phyloP scores from a whole-genome alignment of 2,113 vertebrate genomes.

The Poecilia latipinna region DNA sequence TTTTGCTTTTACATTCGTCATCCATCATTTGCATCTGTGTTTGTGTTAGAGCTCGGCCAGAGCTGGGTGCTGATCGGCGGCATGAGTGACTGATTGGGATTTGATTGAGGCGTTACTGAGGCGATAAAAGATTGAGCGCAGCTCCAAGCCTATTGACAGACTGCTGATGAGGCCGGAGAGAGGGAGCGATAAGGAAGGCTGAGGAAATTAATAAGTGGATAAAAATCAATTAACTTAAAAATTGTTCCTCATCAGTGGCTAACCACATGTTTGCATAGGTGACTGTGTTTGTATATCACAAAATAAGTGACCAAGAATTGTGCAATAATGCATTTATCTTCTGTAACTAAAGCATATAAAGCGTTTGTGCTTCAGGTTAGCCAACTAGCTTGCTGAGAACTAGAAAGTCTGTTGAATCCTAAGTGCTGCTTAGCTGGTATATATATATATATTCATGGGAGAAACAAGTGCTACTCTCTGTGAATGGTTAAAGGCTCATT shows the following conservation, averaged over 20 bases:
- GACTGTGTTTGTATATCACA: conserved; percentile 23
- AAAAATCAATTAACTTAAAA: conserved; percentile 82
- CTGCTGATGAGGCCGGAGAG: conserved; percentile 78
- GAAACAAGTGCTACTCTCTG: conserved; percentile 44
- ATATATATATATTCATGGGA: conserved; percentile 73
- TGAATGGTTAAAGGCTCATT: conserved; percentile 60
- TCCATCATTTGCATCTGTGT: conserved; percentile 41
- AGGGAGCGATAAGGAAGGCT: conserved; percentile 44
- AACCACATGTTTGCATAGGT: conserved; percentile 38
- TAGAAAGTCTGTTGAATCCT: conserved; percentile 73
- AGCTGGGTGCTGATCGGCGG: conserved; percentile 58
- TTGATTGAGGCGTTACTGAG: conserved; percentile 81
- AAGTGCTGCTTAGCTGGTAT: conserved; percentile 58
- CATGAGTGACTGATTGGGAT: conserved; percentile 78
- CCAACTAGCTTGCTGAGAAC: conserved; percentile 62
- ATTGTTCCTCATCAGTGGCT: conserved; percentile 70
- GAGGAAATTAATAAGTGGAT: conserved; percentile 77
- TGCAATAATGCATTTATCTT: conserved; percentile 31
- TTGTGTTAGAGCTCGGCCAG: conserved; percentile 19
- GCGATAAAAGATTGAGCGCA: conserved; percentile 74
- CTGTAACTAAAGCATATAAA: conserved; percentile 26
- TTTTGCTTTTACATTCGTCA: conserved; percentile 44
- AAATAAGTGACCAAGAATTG: conserved; percentile 13
- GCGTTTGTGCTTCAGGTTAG: conserved; percentile 49
- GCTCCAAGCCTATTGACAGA: conserved; percentile 79